These are phyloP conservation scores for Ganaspis brasiliensis DNA, from an alignment of 2,888 invertebrate genomes.

Conservation along the genomic window DNA sequence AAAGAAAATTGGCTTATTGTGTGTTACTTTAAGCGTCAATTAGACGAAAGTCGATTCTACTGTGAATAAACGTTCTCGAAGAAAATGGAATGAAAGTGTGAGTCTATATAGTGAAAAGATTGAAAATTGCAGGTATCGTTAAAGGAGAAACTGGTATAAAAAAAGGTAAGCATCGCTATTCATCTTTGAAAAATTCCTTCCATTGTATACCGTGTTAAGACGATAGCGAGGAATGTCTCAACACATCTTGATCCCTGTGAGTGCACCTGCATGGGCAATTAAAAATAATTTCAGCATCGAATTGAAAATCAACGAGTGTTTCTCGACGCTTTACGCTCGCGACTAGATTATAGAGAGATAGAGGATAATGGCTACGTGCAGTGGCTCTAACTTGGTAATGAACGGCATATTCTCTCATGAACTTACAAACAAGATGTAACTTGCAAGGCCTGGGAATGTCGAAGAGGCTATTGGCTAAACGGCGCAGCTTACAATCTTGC, in stretches of 20 bases:
- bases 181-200: slow-evolving; percentile 28
- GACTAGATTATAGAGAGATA: slow-evolving; percentile 35
- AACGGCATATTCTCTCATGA: slow-evolving; percentile 35
- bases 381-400: slow-evolving; percentile 36
- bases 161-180: background rate
- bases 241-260: slow-evolving; percentile 16
- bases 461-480: slow-evolving; percentile 23
- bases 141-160: background rate
- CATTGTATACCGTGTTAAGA: slow-evolving; percentile 5
- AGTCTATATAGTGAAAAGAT: slow-evolving; percentile 5
- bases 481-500: background rate
- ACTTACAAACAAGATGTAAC: slow-evolving; percentile 37
- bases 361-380: slow-evolving; percentile 12
- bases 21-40: background rate
- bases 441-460: slow-evolving; percentile 12
- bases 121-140: background rate
- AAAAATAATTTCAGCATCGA: slow-evolving; percentile 29
- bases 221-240: slow-evolving; percentile 17
- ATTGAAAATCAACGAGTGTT: slow-evolving; percentile 34
- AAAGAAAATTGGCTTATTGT: background rate
- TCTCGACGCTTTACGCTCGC: background rate
- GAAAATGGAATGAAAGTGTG: too few species aligned
- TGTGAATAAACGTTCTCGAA: background rate
- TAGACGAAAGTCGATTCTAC: background rate
- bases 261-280: slow-evolving; percentile 30